Conservation (phyloP, 2,113 vertebrate genomes). For the Typhlomys cinereus region DNA sequence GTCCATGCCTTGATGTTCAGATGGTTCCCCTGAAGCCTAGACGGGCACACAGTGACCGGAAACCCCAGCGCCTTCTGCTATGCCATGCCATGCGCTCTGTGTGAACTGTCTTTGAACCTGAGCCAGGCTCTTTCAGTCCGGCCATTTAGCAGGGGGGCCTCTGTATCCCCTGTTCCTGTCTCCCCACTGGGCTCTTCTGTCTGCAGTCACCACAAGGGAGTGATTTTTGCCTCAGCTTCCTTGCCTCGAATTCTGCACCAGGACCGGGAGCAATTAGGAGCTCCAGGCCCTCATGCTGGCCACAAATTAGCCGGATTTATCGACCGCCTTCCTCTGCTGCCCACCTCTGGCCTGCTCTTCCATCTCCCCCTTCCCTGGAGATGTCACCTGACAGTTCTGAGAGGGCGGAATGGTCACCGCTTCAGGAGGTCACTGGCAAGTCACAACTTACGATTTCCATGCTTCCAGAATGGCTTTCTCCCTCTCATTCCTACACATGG, state of each 20-base stretch:
- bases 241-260: background rate
- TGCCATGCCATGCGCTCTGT: background rate
- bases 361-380: conserved; percentile 66
- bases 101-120: background rate
- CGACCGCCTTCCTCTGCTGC: conserved; percentile 23
- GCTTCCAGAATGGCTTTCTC: conserved; percentile 85
- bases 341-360: background rate
- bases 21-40: background rate
- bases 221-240: conserved; percentile 10
- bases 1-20: background rate
- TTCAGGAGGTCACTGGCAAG: conserved; percentile 84
- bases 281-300: background rate
- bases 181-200: background rate
- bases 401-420: conserved; percentile 80
- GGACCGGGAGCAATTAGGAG: conserved; percentile 6
- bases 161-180: background rate
- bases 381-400: conserved; percentile 78
- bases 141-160: background rate
- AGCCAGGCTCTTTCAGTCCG: background rate
- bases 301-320: conserved; percentile 58
- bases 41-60: background rate
- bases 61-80: accelerated
- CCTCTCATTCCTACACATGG: conserved; percentile 82
- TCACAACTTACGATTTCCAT: conserved; percentile 85
- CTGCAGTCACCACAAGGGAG: background rate